Evolutionary conservation across 2,797 vertebrate genomes (phyloP).

Genomic region (Pseudomugil tenellus): DNA sequence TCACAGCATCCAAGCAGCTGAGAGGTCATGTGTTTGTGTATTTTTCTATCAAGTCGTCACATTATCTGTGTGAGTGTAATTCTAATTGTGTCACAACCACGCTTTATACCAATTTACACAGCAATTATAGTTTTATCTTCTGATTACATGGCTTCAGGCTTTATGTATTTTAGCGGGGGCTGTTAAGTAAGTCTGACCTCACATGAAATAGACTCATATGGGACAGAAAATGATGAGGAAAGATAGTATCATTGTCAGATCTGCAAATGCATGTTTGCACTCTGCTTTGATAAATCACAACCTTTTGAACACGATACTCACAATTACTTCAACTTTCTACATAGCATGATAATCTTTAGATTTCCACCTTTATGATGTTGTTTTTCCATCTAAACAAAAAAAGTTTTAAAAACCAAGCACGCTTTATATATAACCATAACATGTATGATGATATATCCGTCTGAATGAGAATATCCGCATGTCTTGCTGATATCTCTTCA

Average conservation of each 20-base stretch:
- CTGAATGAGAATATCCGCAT: too few species aligned
- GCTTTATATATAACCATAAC: too few species aligned
- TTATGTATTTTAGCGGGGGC: conserved; percentile 60
- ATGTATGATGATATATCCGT: too few species aligned
- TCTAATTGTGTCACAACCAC: conserved; percentile 58
- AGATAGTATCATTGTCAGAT: conserved; percentile 8
- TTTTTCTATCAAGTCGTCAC: conserved; percentile 26
- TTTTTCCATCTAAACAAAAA: background rate
- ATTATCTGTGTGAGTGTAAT: conserved; percentile 45
- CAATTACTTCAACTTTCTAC: background rate
- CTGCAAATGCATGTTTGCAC: background rate
- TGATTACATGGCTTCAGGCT: conserved; percentile 69
- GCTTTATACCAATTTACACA: conserved; percentile 62
- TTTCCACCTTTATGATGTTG: background rate
- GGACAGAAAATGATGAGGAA: conserved; percentile 26
- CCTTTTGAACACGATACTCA: background rate
- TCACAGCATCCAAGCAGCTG: conserved; percentile 4
- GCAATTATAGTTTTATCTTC: conserved; percentile 69
- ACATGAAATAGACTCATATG: conserved; percentile 43
- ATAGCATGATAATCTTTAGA: background rate
- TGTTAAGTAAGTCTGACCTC: conserved; percentile 57
- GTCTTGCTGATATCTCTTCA: too few species aligned
- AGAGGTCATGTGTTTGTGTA: conserved; percentile 30
- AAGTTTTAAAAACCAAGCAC: background rate
- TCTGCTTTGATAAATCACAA: background rate